phyloP scores from a whole-genome alignment of 2,113 vertebrate genomes.

The Cariama cristata region DNA sequence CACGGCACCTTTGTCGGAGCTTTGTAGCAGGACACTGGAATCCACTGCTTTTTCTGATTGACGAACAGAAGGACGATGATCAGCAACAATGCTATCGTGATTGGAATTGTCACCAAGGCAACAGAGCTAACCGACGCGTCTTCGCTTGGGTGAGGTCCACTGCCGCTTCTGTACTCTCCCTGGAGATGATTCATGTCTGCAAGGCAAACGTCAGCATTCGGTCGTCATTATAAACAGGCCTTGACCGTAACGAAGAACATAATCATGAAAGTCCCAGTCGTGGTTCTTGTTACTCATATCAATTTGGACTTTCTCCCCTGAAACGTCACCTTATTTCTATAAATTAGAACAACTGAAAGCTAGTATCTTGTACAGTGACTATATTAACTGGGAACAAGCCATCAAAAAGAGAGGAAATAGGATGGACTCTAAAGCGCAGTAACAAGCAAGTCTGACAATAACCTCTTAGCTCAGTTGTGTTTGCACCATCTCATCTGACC shows the following conservation, averaged over 20 bases:
- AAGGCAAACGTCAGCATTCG: background rate
- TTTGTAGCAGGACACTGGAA: conserved; percentile 88
- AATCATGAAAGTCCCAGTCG: background rate
- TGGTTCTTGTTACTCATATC: background rate
- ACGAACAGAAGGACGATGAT: conserved; percentile 82
- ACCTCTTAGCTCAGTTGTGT: background rate
- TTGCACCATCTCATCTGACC: background rate
- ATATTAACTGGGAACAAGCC: background rate
- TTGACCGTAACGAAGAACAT: background rate
- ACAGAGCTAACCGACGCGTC: conserved; percentile 79
- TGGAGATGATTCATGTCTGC: conserved; percentile 85
- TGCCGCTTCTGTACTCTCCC: conserved; percentile 81
- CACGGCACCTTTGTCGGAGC: conserved; percentile 84
- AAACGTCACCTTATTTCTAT: background rate
- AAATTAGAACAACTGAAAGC: background rate
- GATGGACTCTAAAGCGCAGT: background rate
- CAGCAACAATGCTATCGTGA: conserved; percentile 80
- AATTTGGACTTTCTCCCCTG: background rate
- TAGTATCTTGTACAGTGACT: background rate
- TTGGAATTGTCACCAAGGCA: conserved; percentile 82
- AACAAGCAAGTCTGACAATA: background rate
- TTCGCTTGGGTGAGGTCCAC: conserved; percentile 57
- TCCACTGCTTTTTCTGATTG: conserved; percentile 90
- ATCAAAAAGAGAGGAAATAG: background rate
- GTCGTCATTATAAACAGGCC: background rate